Base-by-base conservation (phyloP, 2,797 vertebrate genomes). In the Oryzias dopingdopingensis region DNA sequence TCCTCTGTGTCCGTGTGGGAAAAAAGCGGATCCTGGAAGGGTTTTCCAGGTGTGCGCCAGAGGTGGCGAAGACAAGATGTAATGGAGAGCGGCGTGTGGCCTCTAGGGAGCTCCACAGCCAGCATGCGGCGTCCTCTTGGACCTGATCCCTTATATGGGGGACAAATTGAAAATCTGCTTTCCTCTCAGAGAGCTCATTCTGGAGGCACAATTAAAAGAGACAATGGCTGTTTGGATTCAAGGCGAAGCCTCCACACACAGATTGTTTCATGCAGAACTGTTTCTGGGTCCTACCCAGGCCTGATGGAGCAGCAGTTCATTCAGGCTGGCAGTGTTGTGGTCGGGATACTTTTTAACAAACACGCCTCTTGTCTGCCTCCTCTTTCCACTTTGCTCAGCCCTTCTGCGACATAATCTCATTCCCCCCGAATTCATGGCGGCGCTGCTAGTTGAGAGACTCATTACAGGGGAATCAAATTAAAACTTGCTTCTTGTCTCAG, bases 121-220 rank as follows among this genome's bases (percentile, higher is more conserved):
- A 77, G 76, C 58, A 55, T 71, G 71, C 61, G 76, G 82, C 65
- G 81, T 76, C 82, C 90, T 86, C 91, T 86, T 89, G 89, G 88
- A 89, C 85, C 81, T 83, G 86, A 90, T 88, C 85, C 81, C 72
- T 89, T 87, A 69, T 79, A 77, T 82, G 60, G 69, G 69, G 78
- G 82, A 83, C 84, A 89, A 91, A 92, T 86, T 89, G 90, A 88
- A 89, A 91, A 90, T 87, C 86, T 87, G 80, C 85, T 88, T 81
- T 83, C 58, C 65, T 83, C 77, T 79, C 67, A 56, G 51, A 64
- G 70, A 79, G 65, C 67, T 87, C 76, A 65, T 84, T 81, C 61
- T 42, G 68, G 77, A 74, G 73, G 70, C 72, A 75, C 87, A 86
- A 89, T 90, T 90, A 90, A 86, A 89, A 79, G 72, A 87, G 86